Evolutionary conservation across 2,113 vertebrate genomes (phyloP).

Genomic region (Sterna hirundo): DNA sequence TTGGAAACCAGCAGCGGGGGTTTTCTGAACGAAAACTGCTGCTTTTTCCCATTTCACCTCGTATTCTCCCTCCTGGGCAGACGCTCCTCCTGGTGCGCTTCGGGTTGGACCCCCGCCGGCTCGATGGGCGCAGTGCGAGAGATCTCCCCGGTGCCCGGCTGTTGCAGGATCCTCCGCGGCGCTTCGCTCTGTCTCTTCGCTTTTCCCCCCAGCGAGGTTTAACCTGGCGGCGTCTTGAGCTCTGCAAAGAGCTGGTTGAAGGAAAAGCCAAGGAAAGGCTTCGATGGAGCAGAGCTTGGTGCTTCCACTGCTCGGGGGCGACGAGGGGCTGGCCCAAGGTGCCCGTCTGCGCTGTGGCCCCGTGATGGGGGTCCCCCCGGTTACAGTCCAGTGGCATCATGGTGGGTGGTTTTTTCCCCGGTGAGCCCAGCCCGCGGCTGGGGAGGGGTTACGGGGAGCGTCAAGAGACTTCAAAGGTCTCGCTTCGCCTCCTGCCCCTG

Average conservation of each 20-base stretch:
- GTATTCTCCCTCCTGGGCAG: neutral
- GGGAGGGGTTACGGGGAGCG: neutral
- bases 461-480: neutral
- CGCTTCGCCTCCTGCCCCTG: neutral
- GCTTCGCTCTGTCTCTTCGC: neutral
- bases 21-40: neutral
- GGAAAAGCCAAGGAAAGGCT: neutral
- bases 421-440: fast-evolving
- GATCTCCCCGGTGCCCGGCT: fast-evolving
- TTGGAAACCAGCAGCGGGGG: too few species aligned
- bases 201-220: neutral
- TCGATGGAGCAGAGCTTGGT: neutral
- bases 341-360: neutral
- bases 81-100: neutral
- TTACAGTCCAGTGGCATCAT: fast-evolving
- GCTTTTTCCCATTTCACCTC: fast-evolving
- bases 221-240: neutral
- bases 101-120: neutral
- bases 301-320: neutral
- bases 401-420: neutral
- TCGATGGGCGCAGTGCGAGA: fast-evolving
- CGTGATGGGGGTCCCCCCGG: neutral
- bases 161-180: fast-evolving
- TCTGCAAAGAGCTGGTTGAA: neutral
- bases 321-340: neutral